Base-by-base conservation (phyloP, 2,888 invertebrate genomes). In the Pomacea canaliculata region DNA sequence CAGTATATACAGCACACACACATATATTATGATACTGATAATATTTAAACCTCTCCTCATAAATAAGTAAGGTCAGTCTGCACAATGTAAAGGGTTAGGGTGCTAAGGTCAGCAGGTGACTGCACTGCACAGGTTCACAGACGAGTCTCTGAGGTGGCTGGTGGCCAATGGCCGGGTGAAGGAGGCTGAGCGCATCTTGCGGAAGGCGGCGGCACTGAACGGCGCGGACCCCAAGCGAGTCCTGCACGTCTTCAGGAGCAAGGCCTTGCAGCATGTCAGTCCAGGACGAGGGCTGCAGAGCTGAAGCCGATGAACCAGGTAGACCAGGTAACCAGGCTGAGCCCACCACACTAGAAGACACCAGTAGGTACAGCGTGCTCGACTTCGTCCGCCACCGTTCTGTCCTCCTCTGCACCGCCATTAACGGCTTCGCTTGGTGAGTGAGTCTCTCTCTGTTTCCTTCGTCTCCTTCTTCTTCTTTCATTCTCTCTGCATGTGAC, bases 91-190 rank as follows among this genome's bases (percentile, higher is more conserved):
- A 37, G 37, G 5, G 4, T 37, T 37, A 37, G 37, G 4, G 1
- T 56, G 8, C 8, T 10, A 16, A 56, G 51, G 16, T 56, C 51
- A 13, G 1, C 7, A 8, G 12, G 51, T 56, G 51, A 16, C 51
- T 56, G 51, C 8, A 8, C 8, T 7, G 51, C 7, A 1, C 74
- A 86, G 86, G 81, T 70, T 83, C n/a, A 70, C 80, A 0, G 85
- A 86, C 16, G 86, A 86, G 73, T 84, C 85, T 0, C 56, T 85
- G 7, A 79, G 86, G 27, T 86, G 86, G 86, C 77, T 86, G 7
- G 68, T 84, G 10, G 81, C 82, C 7, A 85, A 86, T 70, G 83
- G 82, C 1, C 80, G 78, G 72, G 69, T 65, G 10, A 67, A 79
- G 12, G 76, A 81, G 70, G 83, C 83, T 3, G 83, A 83, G 67